Base-by-base conservation (phyloP, 2,888 invertebrate genomes). In the Metalampra italica region DNA sequence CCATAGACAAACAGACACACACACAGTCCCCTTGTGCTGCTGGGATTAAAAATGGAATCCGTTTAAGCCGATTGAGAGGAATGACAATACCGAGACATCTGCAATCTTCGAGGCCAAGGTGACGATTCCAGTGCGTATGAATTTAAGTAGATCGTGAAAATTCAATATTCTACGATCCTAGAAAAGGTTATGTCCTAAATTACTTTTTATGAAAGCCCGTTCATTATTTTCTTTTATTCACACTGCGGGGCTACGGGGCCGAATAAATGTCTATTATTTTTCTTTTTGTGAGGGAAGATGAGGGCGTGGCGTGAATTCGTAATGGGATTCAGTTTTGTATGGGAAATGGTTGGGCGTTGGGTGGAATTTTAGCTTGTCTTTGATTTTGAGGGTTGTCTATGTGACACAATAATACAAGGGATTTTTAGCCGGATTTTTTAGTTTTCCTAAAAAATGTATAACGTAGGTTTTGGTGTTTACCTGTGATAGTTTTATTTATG, bases 211-310 rank as follows among this genome's bases (percentile, higher is more conserved):
- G 9, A 32, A 46, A 14, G 14, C 40, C 12, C 36, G 8, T 47
- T 41, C 47, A 51, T 51, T 47, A 51, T 45, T 47, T 45, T 37
- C 30, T 41, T 45, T 51, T 46, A 45, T 45, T 47, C 47, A 51
- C 44, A 42, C 51, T 32, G 46, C 14, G 29, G 9, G 13, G 13
- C 14, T 32, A 14, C 15, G 44, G 32, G 36, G 37, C 37, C 47
- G 45, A 48, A 51, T 51, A 46, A 42, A 52, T 46, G 44, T 39
- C 52, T 49, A 45, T 53, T 53, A 53, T 50, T 50, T 49, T 46
- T 50, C 50, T 50, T 43, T 53, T 47, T 34, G 22, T 30, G 47
- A 45, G 47, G n/a, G 22, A 36, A 53, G 45, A 50, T 43, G 42
- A 45, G 42, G 29, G 45, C 50, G 47, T 40, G 49, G 22, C 38